These are phyloP conservation scores for Beris chalybata DNA, from an alignment of 2,888 invertebrate genomes.

Conservation along the genomic window DNA sequence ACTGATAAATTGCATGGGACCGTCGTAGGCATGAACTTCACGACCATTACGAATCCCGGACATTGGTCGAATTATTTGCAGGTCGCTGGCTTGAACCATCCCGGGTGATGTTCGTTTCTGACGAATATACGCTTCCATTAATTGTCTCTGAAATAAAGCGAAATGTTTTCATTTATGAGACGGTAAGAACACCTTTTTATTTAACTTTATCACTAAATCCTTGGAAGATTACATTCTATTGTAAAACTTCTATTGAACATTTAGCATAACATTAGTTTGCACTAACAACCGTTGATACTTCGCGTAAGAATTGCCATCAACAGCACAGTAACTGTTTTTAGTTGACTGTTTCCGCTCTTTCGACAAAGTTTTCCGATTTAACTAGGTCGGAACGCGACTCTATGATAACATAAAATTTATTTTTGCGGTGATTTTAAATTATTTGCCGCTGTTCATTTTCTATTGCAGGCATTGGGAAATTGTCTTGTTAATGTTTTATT, in stretches of 20 bases:
- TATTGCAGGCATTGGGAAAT: no score
- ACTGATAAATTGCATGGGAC: conserved; percentile 84
- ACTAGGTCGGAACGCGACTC: no score
- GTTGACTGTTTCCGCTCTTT: no score
- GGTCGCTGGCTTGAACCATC: conserved; percentile 85
- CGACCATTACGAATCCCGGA: conserved; percentile 67
- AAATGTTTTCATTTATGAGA: not conserved
- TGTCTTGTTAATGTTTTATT: no score
- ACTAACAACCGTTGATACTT: not conserved
- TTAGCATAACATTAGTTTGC: no score
- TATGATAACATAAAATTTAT: no score
- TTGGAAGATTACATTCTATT: not conserved
- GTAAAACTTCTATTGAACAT: not conserved
- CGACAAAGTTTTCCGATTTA: no score
- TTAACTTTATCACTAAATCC: not conserved
- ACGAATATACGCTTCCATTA: conserved; percentile 87
- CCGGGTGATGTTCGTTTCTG: conserved; percentile 83
- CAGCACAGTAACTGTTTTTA: no score
- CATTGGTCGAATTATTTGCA: conserved; percentile 70
- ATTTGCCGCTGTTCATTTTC: no score
- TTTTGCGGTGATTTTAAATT: no score
- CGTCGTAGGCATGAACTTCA: conserved; percentile 67
- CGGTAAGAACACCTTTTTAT: not conserved
- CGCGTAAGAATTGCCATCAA: no score
- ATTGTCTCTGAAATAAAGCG: conserved; percentile 65